A percentile compares a stretch with the other conserved stretches of the same genome.
These are phyloP conservation scores for Rhinoraja longicauda DNA, from an alignment of 2,797 vertebrate genomes.

Conservation along the genomic window DNA sequence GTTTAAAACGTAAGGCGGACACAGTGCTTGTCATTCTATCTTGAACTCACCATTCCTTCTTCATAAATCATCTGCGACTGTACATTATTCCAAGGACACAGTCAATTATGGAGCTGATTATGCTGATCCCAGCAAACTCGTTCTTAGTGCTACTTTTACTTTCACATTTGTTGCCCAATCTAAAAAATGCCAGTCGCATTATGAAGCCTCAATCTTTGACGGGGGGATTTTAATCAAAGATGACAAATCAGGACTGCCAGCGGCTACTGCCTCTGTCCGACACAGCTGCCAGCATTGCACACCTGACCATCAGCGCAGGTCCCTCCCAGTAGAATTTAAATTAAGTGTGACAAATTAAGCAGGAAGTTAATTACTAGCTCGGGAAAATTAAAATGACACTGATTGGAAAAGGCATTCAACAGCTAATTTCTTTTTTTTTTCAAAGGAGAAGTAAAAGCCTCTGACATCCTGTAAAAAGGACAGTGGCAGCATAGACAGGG, in stretches of 20 bases:
- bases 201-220: conserved; percentile 50
- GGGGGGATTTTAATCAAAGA: conserved; percentile 51
- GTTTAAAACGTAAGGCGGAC: no score
- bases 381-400: conserved; percentile 64
- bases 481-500: conserved; percentile 53
- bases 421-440: conserved; percentile 51
- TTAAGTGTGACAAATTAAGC: conserved; percentile 67
- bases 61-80: background rate
- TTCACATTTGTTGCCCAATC: conserved; percentile 58
- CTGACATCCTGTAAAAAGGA: conserved; percentile 50
- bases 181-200: conserved; percentile 51
- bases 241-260: conserved; percentile 53
- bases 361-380: conserved; percentile 63
- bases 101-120: conserved; percentile 48
- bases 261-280: conserved; percentile 46
- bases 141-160: conserved; percentile 56
- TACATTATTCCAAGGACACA: conserved; percentile 28
- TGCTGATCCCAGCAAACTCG: conserved; percentile 52
- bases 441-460: conserved; percentile 42
- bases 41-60: background rate
- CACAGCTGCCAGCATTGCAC: conserved; percentile 44
- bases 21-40: background rate
- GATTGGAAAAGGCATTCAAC: conserved; percentile 62
- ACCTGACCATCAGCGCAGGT: conserved; percentile 44
- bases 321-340: conserved; percentile 56